These are phyloP conservation scores for Sebastes hubbsi DNA, from an alignment of 2,797 vertebrate species.

Conservation along the genomic window DNA sequence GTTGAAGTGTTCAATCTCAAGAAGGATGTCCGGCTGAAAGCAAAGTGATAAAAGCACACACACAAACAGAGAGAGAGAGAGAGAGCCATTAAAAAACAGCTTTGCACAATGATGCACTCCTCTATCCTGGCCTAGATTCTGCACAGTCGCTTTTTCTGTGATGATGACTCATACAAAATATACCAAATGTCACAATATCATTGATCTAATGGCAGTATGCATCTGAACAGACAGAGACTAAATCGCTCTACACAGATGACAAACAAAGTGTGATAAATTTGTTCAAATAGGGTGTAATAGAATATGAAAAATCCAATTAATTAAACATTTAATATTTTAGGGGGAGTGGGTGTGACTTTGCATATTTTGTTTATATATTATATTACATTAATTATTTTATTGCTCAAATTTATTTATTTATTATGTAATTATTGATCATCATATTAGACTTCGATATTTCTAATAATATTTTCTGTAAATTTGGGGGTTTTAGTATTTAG, in stretches of 20 bases:
- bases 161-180: conserved; percentile 3
- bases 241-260: background rate
- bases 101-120: conserved; percentile 26
- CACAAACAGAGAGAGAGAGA: background rate
- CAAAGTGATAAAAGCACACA: background rate
- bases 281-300: background rate
- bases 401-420: background rate
- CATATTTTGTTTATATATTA: background rate
- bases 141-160: background rate
- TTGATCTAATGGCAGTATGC: background rate
- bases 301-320: too few species aligned
- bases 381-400: background rate
- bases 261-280: conserved; percentile 44
- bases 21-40: background rate
- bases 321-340: background rate
- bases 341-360: background rate
- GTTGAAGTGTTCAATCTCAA: background rate
- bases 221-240: background rate
- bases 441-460: background rate
- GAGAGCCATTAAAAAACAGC: background rate
- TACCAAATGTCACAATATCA: background rate
- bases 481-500: background rate
- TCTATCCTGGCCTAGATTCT: conserved; percentile 48
- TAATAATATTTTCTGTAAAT: background rate
- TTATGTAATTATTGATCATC: background rate